These are phyloP conservation scores for Tachina grossa DNA, from an alignment of 2,888 invertebrate species.

Conservation along the genomic window DNA sequence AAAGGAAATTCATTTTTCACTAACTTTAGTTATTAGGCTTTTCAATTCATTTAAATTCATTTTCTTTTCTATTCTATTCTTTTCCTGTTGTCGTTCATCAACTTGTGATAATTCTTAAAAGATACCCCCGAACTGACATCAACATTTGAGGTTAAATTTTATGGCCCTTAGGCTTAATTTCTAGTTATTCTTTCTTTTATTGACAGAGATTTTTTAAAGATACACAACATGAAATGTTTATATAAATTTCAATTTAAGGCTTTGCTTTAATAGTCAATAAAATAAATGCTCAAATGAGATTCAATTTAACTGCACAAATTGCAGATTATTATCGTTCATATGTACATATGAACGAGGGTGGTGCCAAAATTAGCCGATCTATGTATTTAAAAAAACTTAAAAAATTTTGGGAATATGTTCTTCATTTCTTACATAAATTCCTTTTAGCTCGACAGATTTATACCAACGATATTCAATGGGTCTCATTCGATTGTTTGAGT, in stretches of 20 bases:
- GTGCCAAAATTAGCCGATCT: too few relatives aligned
- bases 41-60: background rate
- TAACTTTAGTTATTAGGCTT: background rate
- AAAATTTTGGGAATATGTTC: too few relatives aligned
- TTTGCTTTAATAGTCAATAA: background rate
- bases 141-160: slow-evolving; percentile 27
- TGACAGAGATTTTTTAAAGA: slow-evolving; percentile 28
- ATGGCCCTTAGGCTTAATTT: slow-evolving; percentile 22
- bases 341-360: too few relatives aligned
- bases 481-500: too few relatives aligned
- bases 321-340: background rate
- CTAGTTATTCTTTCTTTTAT: slow-evolving; percentile 14
- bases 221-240: background rate
- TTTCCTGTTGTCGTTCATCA: slow-evolving; percentile 4
- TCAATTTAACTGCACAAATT: background rate
- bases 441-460: too few relatives aligned
- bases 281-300: background rate
- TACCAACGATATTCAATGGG: too few relatives aligned
- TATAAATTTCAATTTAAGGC: background rate
- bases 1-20: background rate
- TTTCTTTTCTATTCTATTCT: background rate
- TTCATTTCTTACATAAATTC: too few relatives aligned
- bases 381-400: too few relatives aligned
- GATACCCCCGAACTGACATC: slow-evolving; percentile 23
- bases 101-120: slow-evolving; percentile 28